Conservation (phyloP, 2,113 vertebrate species). For the Xiphorhynchus elegans region DNA sequence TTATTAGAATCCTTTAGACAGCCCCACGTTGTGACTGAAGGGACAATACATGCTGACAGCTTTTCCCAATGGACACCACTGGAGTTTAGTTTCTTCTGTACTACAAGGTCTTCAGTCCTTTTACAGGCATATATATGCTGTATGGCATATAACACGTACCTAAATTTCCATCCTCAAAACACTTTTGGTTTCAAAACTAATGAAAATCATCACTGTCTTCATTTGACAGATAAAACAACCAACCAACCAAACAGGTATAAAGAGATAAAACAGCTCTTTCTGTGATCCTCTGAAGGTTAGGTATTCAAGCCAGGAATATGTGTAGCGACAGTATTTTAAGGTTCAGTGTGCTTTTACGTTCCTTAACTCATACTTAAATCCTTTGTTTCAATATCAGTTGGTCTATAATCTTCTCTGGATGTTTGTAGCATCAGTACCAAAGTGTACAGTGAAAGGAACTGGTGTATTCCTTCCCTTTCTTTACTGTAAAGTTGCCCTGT, state of each 20-base stretch:
- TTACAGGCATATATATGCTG: neutral
- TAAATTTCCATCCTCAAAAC: neutral
- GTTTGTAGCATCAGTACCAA: neutral
- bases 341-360: neutral
- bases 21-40: fast-evolving
- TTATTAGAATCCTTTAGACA: neutral
- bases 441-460: neutral
- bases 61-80: neutral
- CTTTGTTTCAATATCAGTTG: neutral
- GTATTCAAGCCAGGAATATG: neutral
- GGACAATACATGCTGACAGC: neutral
- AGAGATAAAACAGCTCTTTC: neutral
- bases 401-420: neutral
- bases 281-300: neutral
- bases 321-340: neutral
- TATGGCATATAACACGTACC: neutral
- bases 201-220: neutral
- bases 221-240: neutral
- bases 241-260: neutral
- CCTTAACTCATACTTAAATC: neutral
- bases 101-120: neutral
- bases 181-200: neutral
- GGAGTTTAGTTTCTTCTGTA: neutral
- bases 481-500: neutral
- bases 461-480: neutral